Evolutionary conservation across 2,797 vertebrate species (phyloP).

Genomic region (Neoniphon sammara): DNA sequence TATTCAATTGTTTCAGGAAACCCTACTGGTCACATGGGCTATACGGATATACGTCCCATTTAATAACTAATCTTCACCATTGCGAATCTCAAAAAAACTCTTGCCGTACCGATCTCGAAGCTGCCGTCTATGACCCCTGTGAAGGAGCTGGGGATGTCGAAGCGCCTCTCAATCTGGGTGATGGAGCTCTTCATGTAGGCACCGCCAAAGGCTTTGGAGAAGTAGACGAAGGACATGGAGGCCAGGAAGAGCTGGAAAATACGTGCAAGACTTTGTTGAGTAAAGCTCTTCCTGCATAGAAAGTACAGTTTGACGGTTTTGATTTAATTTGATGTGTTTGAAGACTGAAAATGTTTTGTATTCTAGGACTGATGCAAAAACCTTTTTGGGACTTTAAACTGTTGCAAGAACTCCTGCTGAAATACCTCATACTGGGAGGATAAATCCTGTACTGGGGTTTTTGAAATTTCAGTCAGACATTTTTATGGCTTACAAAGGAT

Average conservation of each 20-base stretch:
- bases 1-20: too few relatives aligned
- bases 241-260: slow-evolving; percentile 87
- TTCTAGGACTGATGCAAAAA: too few relatives aligned
- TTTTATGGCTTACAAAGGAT: neutral
- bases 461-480: neutral
- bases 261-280: slow-evolving; percentile 7
- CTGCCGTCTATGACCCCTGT: slow-evolving; percentile 94
- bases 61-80: too few relatives aligned
- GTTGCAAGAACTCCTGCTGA: neutral
- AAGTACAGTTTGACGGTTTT: neutral
- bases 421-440: neutral
- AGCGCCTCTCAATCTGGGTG: slow-evolving; percentile 94
- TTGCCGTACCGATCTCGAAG: slow-evolving; percentile 91
- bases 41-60: too few relatives aligned
- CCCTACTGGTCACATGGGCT: too few relatives aligned
- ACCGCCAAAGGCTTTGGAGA: slow-evolving; percentile 91
- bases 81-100: neutral
- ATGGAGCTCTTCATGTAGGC: slow-evolving; percentile 94
- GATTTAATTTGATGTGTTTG: neutral
- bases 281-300: neutral
- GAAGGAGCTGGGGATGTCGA: slow-evolving; percentile 91
- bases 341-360: too few relatives aligned
- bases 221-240: slow-evolving; percentile 85
- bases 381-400: neutral
- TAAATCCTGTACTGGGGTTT: neutral